These are phyloP conservation scores for Centrocercus urophasianus DNA, from an alignment of 2,113 vertebrate genomes.

Conservation along the genomic window DNA sequence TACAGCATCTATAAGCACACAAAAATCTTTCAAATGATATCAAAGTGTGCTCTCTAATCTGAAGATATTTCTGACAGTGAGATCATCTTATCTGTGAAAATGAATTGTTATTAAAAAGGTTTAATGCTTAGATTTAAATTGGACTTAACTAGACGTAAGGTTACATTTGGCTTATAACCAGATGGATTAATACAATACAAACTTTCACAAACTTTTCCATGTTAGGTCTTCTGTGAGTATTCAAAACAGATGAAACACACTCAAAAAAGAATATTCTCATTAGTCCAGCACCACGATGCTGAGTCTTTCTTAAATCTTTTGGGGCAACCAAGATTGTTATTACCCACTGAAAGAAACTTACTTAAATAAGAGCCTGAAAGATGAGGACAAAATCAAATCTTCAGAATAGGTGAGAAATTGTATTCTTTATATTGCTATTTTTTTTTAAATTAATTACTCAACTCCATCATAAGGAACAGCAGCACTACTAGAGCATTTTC, in stretches of 20 bases:
- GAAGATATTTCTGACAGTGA: not conserved
- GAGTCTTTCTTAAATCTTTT: not conserved
- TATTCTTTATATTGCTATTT: not conserved
- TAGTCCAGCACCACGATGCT: not conserved
- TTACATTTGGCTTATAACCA: not conserved
- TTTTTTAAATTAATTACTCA: not conserved
- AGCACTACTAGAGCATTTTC: not conserved
- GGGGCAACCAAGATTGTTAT: not conserved
- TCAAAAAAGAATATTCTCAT: not conserved
- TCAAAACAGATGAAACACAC: not conserved
- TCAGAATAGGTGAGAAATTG: not conserved
- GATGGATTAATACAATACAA: not conserved
- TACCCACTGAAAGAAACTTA: not conserved
- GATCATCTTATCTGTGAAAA: not conserved
- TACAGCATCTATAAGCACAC: not conserved
- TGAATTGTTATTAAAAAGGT: not conserved
- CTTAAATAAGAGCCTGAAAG: not conserved
- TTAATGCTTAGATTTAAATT: not conserved
- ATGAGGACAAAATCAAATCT: accelerated
- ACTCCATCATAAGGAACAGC: not conserved
- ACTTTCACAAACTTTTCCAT: not conserved
- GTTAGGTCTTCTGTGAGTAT: not conserved
- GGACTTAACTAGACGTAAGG: not conserved
- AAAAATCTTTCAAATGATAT: not conserved
- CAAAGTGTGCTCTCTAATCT: not conserved